Base-by-base conservation (phyloP, 1,140 invertebrate species). In the Drosophila insularis region DNA sequence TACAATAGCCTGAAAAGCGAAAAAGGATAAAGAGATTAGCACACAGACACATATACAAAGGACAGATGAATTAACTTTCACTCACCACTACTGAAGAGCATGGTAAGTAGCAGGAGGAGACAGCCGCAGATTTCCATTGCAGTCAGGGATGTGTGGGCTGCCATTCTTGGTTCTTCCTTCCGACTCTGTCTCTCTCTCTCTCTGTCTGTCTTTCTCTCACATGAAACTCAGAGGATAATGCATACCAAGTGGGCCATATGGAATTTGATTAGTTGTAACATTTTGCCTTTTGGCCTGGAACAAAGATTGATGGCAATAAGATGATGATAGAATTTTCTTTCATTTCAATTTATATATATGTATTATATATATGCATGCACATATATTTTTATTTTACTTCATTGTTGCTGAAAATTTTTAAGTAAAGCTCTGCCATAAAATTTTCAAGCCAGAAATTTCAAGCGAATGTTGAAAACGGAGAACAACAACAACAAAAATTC, bases 1-100 rank as follows among this genome's bases (percentile, higher is more conserved):
- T 98, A 39, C 94, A 93, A 37, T 92, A 86, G 5, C 92, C 94
- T 95, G 62, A 35, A 70, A 68, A 60, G 0, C 2, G 0, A 14
- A 50, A 6, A n/a, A n/a, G 19, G 17, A 43, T 19, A 23, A 43
- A 31, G 11, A 37, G 37, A 61, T 61, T 35, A 58, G 13, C 37
- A 2, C 13, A 17, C 7, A 39, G 10, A 32, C 56, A 19, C 2
- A 7, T 19, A 14, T 23, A 35, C n/a, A 13, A 31, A 19, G 8
- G 19, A 55, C 23, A 35, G 35, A 5, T 40, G 6, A 17, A 11
- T 35, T 21, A 7, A 31, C 13, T 19, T 21, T 27, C 10, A 68
- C 77, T 89, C 55, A 89, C 84, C 84, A 50, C 71, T 89, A 59
- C 71, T 73, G 64, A 89, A 74, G 37, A 89, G 75, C 53, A 84